These are phyloP conservation scores for Paradisaea rubra DNA, from an alignment of 2,113 vertebrate species.

Conservation along the genomic window DNA sequence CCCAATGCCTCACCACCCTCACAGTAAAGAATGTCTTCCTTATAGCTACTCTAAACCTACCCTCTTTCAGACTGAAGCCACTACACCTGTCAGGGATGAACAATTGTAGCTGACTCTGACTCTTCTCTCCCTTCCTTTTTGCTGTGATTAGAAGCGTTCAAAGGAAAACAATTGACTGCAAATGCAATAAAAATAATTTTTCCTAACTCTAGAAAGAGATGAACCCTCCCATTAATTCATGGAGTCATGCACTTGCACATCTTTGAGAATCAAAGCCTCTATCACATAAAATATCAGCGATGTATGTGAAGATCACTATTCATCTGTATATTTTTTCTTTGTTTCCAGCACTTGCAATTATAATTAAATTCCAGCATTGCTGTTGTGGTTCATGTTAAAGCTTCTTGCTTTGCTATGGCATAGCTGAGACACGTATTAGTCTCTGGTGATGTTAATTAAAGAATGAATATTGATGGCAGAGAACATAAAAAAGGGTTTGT, in stretches of 20 bases:
- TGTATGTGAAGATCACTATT: background rate
- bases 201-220: background rate
- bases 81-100: background rate
- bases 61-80: background rate
- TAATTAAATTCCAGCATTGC: background rate
- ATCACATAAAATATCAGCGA: background rate
- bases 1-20: background rate
- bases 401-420: background rate
- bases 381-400: background rate
- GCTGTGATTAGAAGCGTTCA: background rate
- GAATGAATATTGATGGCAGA: background rate
- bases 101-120: background rate
- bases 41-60: background rate
- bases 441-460: constrained; percentile 1
- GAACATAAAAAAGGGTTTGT: background rate
- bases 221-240: background rate
- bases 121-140: background rate
- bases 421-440: background rate
- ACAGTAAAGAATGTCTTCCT: background rate
- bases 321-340: background rate
- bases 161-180: background rate
- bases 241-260: background rate
- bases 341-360: background rate
- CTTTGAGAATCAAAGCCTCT: background rate
- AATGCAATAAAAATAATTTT: background rate